Percentiles rank a stretch among this genome's conserved stretches.
Evolutionary conservation across 2,888 invertebrate genomes (phyloP).

Genomic region (Lagria hirta): DNA sequence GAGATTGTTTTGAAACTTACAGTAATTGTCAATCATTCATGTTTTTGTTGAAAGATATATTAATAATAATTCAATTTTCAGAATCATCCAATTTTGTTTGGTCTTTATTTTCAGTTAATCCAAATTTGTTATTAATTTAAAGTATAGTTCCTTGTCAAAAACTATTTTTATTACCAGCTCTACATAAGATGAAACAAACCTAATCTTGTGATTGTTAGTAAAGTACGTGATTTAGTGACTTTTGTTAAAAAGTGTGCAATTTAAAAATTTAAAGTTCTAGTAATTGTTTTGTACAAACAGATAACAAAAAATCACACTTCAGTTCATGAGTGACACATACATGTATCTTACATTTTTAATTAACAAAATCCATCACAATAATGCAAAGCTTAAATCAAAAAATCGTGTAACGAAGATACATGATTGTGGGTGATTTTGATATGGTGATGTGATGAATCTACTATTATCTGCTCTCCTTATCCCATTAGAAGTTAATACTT

Average conservation of each 20-base stretch:
- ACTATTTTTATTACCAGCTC: too few species aligned
- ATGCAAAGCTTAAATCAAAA: too few species aligned
- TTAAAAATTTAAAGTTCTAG: conserved; percentile 5
- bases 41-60: too few species aligned
- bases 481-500: conserved; percentile 27
- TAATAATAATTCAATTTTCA: too few species aligned
- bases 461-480: conserved; percentile 42
- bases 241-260: conserved; percentile 16
- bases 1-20: too few species aligned
- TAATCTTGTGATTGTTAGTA: conserved; percentile 40
- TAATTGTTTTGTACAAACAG: conserved; percentile 9
- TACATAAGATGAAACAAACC: conserved; percentile 8
- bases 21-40: too few species aligned
- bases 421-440: conserved; percentile 9
- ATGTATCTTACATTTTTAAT: background rate
- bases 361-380: background rate
- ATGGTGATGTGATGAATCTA: conserved; percentile 12
- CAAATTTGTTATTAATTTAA: too few species aligned
- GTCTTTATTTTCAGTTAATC: too few species aligned
- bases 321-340: conserved; percentile 1
- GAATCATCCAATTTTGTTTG: too few species aligned
- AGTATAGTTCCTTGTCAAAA: too few species aligned
- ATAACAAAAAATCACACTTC: conserved; percentile 4
- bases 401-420: too few species aligned
- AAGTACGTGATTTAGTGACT: conserved; percentile 37